Evolutionary conservation across 2,113 vertebrate genomes (phyloP).

Genomic region (Bufo gargarizans): DNA sequence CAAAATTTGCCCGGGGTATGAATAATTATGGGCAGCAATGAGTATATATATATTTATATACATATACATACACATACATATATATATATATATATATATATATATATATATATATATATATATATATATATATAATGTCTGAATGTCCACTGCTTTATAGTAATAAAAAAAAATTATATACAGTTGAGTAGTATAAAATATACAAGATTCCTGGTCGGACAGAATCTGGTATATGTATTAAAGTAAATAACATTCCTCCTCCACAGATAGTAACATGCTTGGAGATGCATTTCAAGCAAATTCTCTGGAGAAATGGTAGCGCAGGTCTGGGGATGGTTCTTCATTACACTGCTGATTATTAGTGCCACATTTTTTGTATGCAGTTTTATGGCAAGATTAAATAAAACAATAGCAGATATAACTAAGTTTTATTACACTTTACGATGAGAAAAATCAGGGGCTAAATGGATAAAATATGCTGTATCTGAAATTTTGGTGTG

Average conservation of each 20-base stretch:
- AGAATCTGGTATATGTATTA: slow-evolving; percentile 3
- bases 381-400: not conserved
- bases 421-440: not conserved
- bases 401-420: not conserved
- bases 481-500: not conserved
- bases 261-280: not conserved
- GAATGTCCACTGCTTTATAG: not conserved
- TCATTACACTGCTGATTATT: not conserved
- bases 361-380: not conserved
- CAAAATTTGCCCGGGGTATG: too few species aligned
- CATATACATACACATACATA: not conserved
- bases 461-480: not conserved
- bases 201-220: not conserved
- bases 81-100: not conserved
- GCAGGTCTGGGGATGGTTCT: not conserved
- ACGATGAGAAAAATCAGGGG: not conserved
- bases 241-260: not conserved
- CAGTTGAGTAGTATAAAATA: not conserved
- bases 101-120: too few species aligned
- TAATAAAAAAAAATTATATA: not conserved
- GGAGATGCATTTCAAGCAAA: not conserved
- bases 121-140: not conserved
- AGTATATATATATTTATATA: too few species aligned
- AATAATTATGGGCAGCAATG: too few species aligned
- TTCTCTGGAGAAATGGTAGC: not conserved